Conservation (phyloP, 2,797 vertebrate genomes). For the Esox masquinongy region DNA sequence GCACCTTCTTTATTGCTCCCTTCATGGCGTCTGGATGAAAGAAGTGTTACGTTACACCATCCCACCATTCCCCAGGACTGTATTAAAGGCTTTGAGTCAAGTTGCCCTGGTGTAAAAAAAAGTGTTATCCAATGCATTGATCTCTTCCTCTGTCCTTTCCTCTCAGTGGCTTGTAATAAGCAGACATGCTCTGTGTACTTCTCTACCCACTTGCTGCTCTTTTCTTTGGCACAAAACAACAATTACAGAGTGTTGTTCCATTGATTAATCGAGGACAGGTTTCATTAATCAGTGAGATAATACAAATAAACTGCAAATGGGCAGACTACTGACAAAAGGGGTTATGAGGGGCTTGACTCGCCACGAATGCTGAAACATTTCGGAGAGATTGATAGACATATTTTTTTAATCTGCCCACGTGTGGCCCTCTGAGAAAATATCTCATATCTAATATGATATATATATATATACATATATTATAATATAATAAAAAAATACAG, state of each 20-base stretch:
- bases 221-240: constrained; percentile 39
- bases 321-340: constrained; percentile 31
- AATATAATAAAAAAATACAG: no score
- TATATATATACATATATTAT: no score
- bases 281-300: constrained; percentile 61
- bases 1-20: constrained; percentile 55
- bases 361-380: constrained; percentile 28
- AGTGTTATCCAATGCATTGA: constrained; percentile 47
- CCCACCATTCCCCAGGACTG: constrained; percentile 43
- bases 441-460: constrained; percentile 20
- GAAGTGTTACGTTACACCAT: background rate
- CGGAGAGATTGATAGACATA: constrained; percentile 33
- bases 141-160: constrained; percentile 44
- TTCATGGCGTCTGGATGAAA: constrained; percentile 23
- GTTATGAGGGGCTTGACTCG: constrained; percentile 25
- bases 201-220: constrained; percentile 12
- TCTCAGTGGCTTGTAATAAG: constrained; percentile 57
- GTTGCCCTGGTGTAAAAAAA: constrained; percentile 19
- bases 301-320: constrained; percentile 19
- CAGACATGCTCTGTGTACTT: constrained; percentile 43
- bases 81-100: constrained; percentile 49
- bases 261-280: constrained; percentile 48
- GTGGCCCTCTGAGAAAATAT: constrained; percentile 14
- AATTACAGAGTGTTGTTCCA: constrained; percentile 54
- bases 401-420: constrained; percentile 19